Percentiles rank a stretch among this genome's conserved stretches.
phyloP scores from a whole-genome alignment of 2,888 invertebrate species.

The Zaprionus obscuricornis region DNA sequence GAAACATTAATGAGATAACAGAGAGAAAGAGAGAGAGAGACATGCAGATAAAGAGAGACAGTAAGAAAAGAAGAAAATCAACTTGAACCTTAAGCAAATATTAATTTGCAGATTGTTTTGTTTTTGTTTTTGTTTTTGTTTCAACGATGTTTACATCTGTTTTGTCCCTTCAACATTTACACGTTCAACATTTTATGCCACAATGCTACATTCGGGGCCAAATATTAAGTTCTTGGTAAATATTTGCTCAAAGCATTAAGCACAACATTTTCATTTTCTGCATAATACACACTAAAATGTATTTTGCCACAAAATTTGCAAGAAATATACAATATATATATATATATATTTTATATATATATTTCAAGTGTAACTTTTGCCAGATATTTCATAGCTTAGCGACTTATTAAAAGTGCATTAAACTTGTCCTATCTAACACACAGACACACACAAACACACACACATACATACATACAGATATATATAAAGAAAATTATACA shows the following conservation, averaged over 20 bases:
- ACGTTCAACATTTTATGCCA: neutral
- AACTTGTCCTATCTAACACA: conserved; percentile 51
- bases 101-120: conserved; percentile 72
- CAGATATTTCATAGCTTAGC: conserved; percentile 10
- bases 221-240: conserved; percentile 53
- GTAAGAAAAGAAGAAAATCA: conserved; percentile 14
- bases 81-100: conserved; percentile 56
- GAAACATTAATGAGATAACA: conserved; percentile 64
- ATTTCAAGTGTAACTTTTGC: neutral
- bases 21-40: conserved; percentile 2
- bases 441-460: conserved; percentile 1
- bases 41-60: too few species aligned
- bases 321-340: too few species aligned
- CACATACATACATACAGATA: conserved; percentile 6
- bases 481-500: too few species aligned
- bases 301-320: too few species aligned
- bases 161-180: conserved; percentile 12
- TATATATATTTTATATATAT: too few species aligned
- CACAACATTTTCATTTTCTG: conserved; percentile 7
- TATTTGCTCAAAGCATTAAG: conserved; percentile 52
- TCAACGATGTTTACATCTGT: too few species aligned
- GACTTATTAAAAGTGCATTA: conserved; percentile 81
- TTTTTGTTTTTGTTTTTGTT: conserved; percentile 1
- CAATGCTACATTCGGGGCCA: neutral
- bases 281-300: conserved; percentile 1